These are phyloP conservation scores for Oreochromis grahami DNA, from an alignment of 2,797 vertebrate species.

Conservation along the genomic window DNA sequence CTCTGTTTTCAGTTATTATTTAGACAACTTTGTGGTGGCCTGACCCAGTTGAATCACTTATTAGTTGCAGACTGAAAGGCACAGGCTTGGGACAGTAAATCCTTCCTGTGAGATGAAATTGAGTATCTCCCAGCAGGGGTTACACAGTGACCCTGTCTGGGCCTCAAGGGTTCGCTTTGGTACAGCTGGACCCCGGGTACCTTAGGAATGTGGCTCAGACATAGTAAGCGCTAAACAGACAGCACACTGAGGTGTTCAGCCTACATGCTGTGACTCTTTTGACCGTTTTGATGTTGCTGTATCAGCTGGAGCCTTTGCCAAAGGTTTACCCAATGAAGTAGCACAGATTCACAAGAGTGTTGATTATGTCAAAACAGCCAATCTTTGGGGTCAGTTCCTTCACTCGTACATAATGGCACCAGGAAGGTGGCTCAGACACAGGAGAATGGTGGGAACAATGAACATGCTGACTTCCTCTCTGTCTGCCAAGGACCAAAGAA, in stretches of 20 bases:
- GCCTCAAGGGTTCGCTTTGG: conserved; percentile 65
- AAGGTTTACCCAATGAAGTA: conserved; percentile 4
- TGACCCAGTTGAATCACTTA: conserved; percentile 58
- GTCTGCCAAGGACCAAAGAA: conserved; percentile 47
- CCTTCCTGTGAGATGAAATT: conserved; percentile 66
- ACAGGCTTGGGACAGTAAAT: conserved; percentile 59
- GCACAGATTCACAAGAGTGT: conserved; percentile 5
- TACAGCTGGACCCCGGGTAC: conserved; percentile 39
- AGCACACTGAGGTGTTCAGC: conserved; percentile 13
- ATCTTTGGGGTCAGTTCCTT: conserved; percentile 24
- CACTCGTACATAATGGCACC: conserved; percentile 39
- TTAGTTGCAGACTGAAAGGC: conserved; percentile 55
- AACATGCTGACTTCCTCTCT: conserved; percentile 46
- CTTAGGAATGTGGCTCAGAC: conserved; percentile 45
- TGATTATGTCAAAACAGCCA: background rate
- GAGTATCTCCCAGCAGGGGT: conserved; percentile 67
- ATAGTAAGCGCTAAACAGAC: conserved; percentile 7
- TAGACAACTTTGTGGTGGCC: conserved; percentile 45
- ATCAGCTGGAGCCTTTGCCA: conserved; percentile 1
- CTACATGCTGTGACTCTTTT: background rate
- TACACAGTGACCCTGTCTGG: conserved; percentile 55
- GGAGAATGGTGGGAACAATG: conserved; percentile 61
- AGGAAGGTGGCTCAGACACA: conserved; percentile 44
- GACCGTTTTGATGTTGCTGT: background rate
- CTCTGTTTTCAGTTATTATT: conserved; percentile 66